Base-by-base conservation (phyloP, 2,888 invertebrate species). In the Gryllus longicercus region DNA sequence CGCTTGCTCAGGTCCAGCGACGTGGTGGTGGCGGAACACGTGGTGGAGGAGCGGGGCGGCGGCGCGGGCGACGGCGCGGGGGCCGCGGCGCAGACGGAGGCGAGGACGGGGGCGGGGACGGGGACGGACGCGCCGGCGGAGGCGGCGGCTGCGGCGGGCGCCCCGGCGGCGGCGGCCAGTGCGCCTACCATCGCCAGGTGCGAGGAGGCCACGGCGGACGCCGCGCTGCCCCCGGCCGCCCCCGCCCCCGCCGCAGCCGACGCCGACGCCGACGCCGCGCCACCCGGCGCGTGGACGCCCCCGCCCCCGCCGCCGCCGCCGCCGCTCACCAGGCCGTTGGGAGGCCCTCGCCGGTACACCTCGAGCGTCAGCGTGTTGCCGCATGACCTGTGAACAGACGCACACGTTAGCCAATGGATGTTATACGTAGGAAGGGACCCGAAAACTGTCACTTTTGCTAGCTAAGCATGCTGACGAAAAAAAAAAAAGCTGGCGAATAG, bases 41-140 rank as follows among this genome's bases (percentile, higher is more conserved):
- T 93, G 51, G 82, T 82, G 12, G 93, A 92, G 3, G 93, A 92
- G 23, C 93, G 87, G 63, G 88, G 86, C 80, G 86, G 74, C 74
- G 84, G 83, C 85, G 84, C 82, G 86, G 85, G 81, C 85, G 85
- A 83, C 85, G 86, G 77, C 86, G 86, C 80, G 86, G 85, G 79
- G 85, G 86, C 49, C 83, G 82, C 76, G 84, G 83, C 38, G 38
- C 5, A 38, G 38, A 38, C 38, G 38, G 4, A 38, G n/a, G n/a
- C 38, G 38, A 38, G 38, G 38, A n/a, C 38, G 38, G 8, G 38
- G 38, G 38, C 38, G 38, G 87, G 94, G 93, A 86, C 92, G 95
- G 88, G 95, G 95, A 79, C 95, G 94, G 86, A 96, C 94, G 89
- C 94, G 94, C 25, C 94, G 94, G 84, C 94, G 88, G 84, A 93